phyloP scores from a whole-genome alignment of 2,113 vertebrate species.

The Elanoides forficatus region DNA sequence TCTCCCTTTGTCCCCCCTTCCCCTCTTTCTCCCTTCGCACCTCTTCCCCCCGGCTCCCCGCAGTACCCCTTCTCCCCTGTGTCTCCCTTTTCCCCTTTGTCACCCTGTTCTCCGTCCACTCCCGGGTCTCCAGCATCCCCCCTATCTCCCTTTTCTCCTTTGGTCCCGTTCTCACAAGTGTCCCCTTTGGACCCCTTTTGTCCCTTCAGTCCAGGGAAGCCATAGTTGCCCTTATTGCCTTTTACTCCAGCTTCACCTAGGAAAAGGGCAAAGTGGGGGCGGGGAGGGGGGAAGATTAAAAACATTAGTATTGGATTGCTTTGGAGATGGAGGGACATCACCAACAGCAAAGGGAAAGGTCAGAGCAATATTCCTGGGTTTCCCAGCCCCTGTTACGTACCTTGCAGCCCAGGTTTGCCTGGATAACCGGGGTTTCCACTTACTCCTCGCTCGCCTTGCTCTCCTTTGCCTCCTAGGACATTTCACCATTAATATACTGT shows the following conservation, averaged over 20 bases:
- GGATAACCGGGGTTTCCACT: conserved; percentile 80
- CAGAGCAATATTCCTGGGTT: background rate
- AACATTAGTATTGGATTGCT: background rate
- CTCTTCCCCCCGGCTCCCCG: conserved; percentile 80
- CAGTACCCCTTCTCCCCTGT: conserved; percentile 84
- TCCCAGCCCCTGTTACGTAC: conserved; percentile 49
- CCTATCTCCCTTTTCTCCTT: conserved; percentile 86
- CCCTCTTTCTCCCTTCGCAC: conserved; percentile 81
- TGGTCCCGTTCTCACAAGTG: conserved; percentile 81
- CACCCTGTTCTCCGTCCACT: conserved; percentile 70
- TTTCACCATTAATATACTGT: background rate
- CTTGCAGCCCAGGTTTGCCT: conserved; percentile 90
- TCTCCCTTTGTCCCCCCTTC: conserved; percentile 80
- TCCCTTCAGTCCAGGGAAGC: conserved; percentile 81
- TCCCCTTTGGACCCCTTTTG: conserved; percentile 85
- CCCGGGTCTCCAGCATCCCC: conserved; percentile 76
- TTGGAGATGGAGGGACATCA: background rate
- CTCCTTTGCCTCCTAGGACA: conserved; percentile 86
- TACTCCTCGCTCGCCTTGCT: conserved; percentile 81
- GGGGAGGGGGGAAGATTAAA: background rate
- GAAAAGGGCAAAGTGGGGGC: background rate
- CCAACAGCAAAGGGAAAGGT: background rate
- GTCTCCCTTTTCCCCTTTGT: conserved; percentile 83
- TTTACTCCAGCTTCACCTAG: conserved; percentile 86
- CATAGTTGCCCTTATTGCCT: conserved; percentile 84